phyloP scores from a whole-genome alignment of 2,888 invertebrate genomes.

The Drosophila pegasa region DNA sequence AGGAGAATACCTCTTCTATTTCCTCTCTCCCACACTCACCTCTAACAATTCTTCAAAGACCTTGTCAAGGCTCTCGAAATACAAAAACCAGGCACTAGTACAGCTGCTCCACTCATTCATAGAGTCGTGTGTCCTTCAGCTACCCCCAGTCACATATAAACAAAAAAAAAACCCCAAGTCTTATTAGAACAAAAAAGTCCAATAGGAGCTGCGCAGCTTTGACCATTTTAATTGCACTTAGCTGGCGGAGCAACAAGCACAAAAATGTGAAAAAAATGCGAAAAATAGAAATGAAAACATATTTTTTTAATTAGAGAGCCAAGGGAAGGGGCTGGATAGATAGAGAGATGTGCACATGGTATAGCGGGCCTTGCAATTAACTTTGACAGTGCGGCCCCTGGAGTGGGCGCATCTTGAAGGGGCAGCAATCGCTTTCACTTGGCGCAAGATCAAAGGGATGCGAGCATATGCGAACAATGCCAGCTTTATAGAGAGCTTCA shows the following conservation, averaged over 20 bases:
- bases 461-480: conserved; percentile 76
- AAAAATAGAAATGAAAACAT: conserved; percentile 23
- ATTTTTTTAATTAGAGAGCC: conserved; percentile 71
- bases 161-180: conserved; percentile 2
- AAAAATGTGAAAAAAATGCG: conserved; percentile 10
- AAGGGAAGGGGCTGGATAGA: conserved; percentile 8
- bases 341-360: conserved; percentile 7
- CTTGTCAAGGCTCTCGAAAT: conserved; percentile 1
- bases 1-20: not conserved
- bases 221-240: conserved; percentile 62
- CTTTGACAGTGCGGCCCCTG: conserved; percentile 62
- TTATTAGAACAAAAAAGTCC: conserved; percentile 7
- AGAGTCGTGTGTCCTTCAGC: conserved; percentile 9
- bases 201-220: conserved; percentile 22
- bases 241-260: conserved; percentile 8
- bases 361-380: conserved; percentile 69
- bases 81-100: not conserved
- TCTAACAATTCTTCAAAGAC: not conserved
- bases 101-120: not conserved
- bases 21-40: not conserved
- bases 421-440: conserved; percentile 76
- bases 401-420: conserved; percentile 34
- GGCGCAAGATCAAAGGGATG: conserved; percentile 71
- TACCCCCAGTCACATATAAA: not conserved
- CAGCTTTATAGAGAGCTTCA: conserved; percentile 47